A percentile compares a stretch with the other conserved stretches of the same genome.
Evolutionary conservation across 2,113 vertebrate genomes (phyloP).

Genomic region (Nothoprocta pentlandii): DNA sequence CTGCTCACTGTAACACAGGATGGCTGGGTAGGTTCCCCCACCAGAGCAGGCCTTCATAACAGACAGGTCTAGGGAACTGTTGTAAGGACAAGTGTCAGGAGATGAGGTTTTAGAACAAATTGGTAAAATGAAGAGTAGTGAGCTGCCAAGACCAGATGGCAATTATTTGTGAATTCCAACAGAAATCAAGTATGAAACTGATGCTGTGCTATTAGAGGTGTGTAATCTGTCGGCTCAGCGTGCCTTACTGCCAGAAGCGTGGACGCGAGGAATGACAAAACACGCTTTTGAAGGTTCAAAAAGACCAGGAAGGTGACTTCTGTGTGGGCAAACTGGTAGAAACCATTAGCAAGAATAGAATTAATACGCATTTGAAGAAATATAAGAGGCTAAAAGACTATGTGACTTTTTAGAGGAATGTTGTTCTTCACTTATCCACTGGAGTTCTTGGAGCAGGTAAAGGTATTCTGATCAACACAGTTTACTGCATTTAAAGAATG

Average conservation of each 20-base stretch:
- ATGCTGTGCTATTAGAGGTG: not conserved
- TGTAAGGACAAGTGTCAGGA: not conserved
- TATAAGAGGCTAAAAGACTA: fast-evolving
- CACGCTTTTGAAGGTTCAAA: not conserved
- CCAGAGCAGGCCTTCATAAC: not conserved
- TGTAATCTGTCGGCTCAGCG: fast-evolving
- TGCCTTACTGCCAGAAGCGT: not conserved
- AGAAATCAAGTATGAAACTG: not conserved
- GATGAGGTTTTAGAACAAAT: not conserved
- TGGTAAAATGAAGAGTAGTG: not conserved
- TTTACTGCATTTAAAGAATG: not conserved
- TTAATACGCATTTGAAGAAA: not conserved
- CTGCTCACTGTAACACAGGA: not conserved
- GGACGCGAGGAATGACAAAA: not conserved
- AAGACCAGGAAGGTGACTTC: not conserved
- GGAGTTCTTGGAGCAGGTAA: not conserved
- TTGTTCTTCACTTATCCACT: not conserved
- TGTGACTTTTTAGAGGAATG: not conserved
- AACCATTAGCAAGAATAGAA: not conserved
- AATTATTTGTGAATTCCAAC: not conserved
- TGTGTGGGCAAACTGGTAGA: not conserved
- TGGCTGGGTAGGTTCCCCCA: not conserved
- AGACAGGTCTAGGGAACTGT: not conserved
- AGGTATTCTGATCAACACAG: not conserved
- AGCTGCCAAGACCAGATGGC: not conserved